These are phyloP conservation scores for Callimorpha dominula DNA, from an alignment of 2,888 invertebrate species.

Conservation along the genomic window DNA sequence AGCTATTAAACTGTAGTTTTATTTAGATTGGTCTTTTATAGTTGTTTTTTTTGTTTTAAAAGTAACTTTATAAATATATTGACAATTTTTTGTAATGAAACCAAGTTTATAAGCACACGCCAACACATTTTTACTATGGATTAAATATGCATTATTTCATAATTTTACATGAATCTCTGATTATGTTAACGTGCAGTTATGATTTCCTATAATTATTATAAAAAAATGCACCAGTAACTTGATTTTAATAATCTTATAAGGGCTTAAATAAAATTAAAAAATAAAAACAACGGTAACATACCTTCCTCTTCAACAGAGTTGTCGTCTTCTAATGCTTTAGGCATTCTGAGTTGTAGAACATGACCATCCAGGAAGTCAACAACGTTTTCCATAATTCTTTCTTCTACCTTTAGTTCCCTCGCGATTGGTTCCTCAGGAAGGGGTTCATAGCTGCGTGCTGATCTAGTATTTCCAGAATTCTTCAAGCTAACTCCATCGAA, in stretches of 20 bases:
- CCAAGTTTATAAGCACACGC: neutral
- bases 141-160: no score
- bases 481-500: constrained; percentile 78
- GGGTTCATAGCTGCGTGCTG: constrained; percentile 80
- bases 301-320: constrained; percentile 83
- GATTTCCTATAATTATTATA: no score
- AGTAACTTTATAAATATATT: neutral
- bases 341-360: constrained; percentile 80
- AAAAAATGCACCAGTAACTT: no score
- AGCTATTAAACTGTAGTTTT: constrained; percentile 8
- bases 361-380: constrained; percentile 81
- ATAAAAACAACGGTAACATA: constrained; percentile 44
- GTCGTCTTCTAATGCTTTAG: constrained; percentile 78
- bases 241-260: no score
- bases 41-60: neutral
- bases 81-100: neutral
- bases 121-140: no score
- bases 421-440: constrained; percentile 77
- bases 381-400: constrained; percentile 80
- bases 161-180: neutral
- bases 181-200: no score
- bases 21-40: constrained; percentile 8
- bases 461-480: constrained; percentile 76
- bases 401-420: constrained; percentile 77
- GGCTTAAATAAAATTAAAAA: neutral